These are phyloP conservation scores for Pseudomugil gertrudae DNA, from an alignment of 2,797 vertebrate species.

Conservation along the genomic window DNA sequence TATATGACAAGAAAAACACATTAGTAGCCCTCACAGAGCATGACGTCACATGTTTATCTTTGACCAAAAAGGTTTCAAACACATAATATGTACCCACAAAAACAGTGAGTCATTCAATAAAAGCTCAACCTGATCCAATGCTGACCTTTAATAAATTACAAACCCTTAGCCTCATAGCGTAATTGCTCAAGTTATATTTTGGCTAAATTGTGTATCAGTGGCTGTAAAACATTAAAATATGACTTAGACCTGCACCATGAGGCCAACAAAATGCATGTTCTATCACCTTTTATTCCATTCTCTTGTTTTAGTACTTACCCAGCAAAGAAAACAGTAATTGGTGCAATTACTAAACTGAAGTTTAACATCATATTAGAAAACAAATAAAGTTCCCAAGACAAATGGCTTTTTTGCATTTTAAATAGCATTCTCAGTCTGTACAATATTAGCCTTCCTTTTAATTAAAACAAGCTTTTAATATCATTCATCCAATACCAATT, in stretches of 20 bases:
- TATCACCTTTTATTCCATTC: background rate
- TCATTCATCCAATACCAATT: background rate
- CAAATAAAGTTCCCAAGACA: background rate
- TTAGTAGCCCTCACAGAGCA: slow-evolving; percentile 49
- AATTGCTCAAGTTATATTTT: no score
- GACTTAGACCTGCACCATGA: no score
- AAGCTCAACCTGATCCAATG: slow-evolving; percentile 24
- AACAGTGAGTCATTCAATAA: slow-evolving; percentile 34
- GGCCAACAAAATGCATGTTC: background rate
- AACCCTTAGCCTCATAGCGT: background rate
- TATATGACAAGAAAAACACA: slow-evolving; percentile 52
- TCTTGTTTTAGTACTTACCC: background rate
- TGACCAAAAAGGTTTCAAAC: slow-evolving; percentile 49
- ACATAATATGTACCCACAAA: slow-evolving; percentile 21
- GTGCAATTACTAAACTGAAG: slow-evolving; percentile 7
- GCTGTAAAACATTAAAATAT: no score
- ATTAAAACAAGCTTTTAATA: background rate
- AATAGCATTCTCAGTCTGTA: background rate
- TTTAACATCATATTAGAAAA: background rate
- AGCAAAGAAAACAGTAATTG: slow-evolving; percentile 3
- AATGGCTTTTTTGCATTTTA: background rate
- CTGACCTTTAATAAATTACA: slow-evolving; percentile 26
- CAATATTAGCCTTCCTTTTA: background rate
- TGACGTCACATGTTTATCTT: slow-evolving; percentile 49
- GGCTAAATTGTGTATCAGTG: no score